These are phyloP conservation scores for Ctenochaetus hawaiiensis DNA, from an alignment of 2,797 vertebrate species.

Conservation along the genomic window DNA sequence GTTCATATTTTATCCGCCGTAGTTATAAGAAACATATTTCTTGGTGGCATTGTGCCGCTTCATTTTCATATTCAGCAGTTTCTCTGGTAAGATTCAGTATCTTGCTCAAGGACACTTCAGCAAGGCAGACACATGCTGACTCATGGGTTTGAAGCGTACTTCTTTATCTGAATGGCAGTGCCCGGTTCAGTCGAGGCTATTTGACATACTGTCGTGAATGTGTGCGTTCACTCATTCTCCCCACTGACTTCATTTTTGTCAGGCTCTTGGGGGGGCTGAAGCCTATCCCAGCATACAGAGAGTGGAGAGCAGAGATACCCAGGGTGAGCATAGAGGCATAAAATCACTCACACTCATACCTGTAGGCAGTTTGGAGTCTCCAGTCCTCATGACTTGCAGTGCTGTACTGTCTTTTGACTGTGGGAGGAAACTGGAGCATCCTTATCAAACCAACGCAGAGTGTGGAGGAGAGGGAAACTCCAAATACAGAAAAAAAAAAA, in stretches of 20 bases:
- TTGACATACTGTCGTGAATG: conserved; percentile 45
- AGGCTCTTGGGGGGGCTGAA: conserved; percentile 34
- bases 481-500: conserved; percentile 28
- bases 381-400: conserved; percentile 30
- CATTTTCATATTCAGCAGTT: conserved; percentile 21
- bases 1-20: conserved; percentile 28
- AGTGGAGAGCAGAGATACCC: conserved; percentile 20
- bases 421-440: conserved; percentile 60
- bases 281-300: conserved; percentile 27
- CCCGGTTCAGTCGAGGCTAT: conserved; percentile 14
- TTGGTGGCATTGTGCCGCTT: conserved; percentile 12
- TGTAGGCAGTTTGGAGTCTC: conserved; percentile 60
- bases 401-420: conserved; percentile 38
- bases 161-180: conserved; percentile 24
- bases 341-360: conserved; percentile 53
- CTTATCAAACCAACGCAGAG: conserved; percentile 24
- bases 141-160: conserved; percentile 30
- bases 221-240: conserved; percentile 33
- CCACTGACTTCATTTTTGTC: conserved; percentile 29
- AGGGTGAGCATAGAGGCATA: conserved; percentile 35
- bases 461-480: conserved; percentile 50
- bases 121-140: conserved; percentile 40
- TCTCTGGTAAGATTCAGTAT: conserved; percentile 20
- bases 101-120: conserved; percentile 56
- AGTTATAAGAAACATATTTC: conserved; percentile 36